Percentiles rank a stretch among this genome's conserved stretches.
phyloP scores from a whole-genome alignment of 2,888 invertebrate species.

The Barypeithes pellucidus region DNA sequence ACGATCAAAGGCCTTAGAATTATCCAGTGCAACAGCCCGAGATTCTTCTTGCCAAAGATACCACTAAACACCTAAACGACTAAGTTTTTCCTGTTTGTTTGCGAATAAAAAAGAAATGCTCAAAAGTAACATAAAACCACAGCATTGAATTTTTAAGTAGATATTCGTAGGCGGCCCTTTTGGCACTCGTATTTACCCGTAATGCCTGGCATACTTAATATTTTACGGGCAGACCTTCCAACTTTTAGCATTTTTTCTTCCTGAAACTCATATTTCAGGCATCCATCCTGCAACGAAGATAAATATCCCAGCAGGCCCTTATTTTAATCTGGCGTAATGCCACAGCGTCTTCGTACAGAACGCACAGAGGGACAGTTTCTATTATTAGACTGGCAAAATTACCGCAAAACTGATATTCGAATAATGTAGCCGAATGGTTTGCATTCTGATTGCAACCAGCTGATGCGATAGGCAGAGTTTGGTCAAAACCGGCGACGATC shows the following conservation, averaged over 20 bases:
- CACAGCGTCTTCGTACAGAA: slow-evolving; percentile 23
- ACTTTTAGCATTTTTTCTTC: slow-evolving; percentile 29
- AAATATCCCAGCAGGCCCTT: slow-evolving; percentile 36
- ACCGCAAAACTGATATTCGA: too few relatives aligned
- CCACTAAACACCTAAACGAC: too few relatives aligned
- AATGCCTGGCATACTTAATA: slow-evolving; percentile 18
- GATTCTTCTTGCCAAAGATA: too few relatives aligned
- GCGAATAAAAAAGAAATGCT: not conserved
- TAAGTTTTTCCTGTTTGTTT: too few relatives aligned
- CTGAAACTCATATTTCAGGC: slow-evolving; percentile 31
- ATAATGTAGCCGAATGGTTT: too few relatives aligned
- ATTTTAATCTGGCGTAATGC: slow-evolving; percentile 38
- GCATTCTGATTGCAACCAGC: too few relatives aligned
- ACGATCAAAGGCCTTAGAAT: too few relatives aligned
- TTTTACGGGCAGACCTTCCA: slow-evolving; percentile 21
- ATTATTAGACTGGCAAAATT: too few relatives aligned
- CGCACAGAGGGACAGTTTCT: too few relatives aligned
- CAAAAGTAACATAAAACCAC: not conserved
- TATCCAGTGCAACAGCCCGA: too few relatives aligned
- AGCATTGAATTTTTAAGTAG: not conserved
- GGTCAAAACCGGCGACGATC: too few relatives aligned
- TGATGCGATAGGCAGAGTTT: too few relatives aligned
- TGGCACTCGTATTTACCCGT: slow-evolving; percentile 6
- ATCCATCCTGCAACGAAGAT: slow-evolving; percentile 36
- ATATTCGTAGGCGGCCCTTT: slow-evolving; percentile 1